Percentiles rank a stretch among this genome's conserved stretches.
phyloP scores from a whole-genome alignment of 2,888 invertebrate species.

The Steinernema scapterisci region DNA sequence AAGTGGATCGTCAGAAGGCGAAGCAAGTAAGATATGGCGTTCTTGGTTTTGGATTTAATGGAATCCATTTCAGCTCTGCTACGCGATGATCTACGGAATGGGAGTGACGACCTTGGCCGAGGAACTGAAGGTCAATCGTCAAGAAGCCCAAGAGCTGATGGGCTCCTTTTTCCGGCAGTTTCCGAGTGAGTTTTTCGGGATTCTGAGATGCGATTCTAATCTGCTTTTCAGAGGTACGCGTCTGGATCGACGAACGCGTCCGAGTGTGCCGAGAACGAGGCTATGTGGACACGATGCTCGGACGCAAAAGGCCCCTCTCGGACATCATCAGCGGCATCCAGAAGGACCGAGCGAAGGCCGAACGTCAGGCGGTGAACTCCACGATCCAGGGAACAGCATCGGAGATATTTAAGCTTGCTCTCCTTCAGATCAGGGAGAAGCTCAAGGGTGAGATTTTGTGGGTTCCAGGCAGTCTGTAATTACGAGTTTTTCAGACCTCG shows the following conservation, averaged over 20 bases:
- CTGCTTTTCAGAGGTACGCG: slow-evolving; percentile 72
- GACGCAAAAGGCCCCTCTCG: slow-evolving; percentile 80
- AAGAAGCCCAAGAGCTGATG: slow-evolving; percentile 77
- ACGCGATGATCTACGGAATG: slow-evolving; percentile 97
- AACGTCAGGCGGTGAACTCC: slow-evolving; percentile 94
- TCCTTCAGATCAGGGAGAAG: slow-evolving; percentile 78
- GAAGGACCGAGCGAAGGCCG: slow-evolving; percentile 78
- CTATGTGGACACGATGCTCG: slow-evolving; percentile 82
- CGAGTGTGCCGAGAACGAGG: slow-evolving; percentile 76
- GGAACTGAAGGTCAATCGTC: slow-evolving; percentile 78
- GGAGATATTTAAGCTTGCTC: slow-evolving; percentile 89
- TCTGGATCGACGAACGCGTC: slow-evolving; percentile 74
- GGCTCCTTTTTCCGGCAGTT: slow-evolving; percentile 79
- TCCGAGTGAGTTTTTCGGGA: slow-evolving; percentile 72
- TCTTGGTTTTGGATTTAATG: slow-evolving; percentile 4
- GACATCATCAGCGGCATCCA: slow-evolving; percentile 71
- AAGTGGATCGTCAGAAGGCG: slow-evolving; percentile 81
- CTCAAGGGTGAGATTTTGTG: slow-evolving; percentile 65
- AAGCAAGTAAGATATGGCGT: slow-evolving; percentile 72
- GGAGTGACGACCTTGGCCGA: slow-evolving; percentile 82
- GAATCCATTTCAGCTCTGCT: slow-evolving; percentile 79
- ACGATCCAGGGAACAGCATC: slow-evolving; percentile 95
- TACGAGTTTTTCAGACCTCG: slow-evolving; percentile 37
- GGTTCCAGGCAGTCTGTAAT: background rate
- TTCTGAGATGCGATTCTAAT: no score